phyloP scores from a whole-genome alignment of 2,797 vertebrate genomes.

The Coregonus sp. region DNA sequence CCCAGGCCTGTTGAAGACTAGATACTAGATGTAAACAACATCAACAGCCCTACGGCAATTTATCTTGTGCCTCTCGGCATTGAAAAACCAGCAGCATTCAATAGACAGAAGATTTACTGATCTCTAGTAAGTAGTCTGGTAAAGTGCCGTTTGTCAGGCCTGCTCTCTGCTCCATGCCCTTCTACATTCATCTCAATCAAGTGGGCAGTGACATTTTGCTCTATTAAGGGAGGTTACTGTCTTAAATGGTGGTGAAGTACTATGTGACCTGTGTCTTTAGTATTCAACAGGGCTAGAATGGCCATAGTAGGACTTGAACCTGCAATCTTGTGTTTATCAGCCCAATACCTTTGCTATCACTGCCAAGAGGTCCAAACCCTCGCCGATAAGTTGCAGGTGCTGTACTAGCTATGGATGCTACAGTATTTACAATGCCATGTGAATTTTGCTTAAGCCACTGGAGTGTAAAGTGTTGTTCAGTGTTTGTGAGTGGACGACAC shows the following conservation, averaged over 20 bases:
- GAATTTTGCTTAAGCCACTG: not conserved
- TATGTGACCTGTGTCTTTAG: not conserved
- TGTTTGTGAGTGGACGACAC: not conserved
- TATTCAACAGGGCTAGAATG: not conserved
- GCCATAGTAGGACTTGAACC: not conserved
- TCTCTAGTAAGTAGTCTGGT: conserved; percentile 16
- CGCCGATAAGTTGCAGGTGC: no score
- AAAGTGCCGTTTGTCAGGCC: conserved; percentile 31
- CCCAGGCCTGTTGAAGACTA: not conserved
- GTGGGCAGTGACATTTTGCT: not conserved
- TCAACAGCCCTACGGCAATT: not conserved
- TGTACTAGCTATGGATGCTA: not conserved
- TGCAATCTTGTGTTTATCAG: not conserved
- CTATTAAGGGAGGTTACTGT: not conserved
- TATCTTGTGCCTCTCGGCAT: not conserved
- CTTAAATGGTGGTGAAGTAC: not conserved
- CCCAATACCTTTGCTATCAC: not conserved
- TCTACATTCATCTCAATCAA: not conserved
- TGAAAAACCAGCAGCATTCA: not conserved
- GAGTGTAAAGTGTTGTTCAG: not conserved
- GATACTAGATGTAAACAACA: not conserved
- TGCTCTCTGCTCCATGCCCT: not conserved
- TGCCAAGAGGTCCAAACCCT: not conserved
- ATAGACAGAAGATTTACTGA: not conserved
- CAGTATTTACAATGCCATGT: not conserved